Evolutionary conservation across 2,113 vertebrate genomes (phyloP).

Genomic region (Ahaetulla prasina): DNA sequence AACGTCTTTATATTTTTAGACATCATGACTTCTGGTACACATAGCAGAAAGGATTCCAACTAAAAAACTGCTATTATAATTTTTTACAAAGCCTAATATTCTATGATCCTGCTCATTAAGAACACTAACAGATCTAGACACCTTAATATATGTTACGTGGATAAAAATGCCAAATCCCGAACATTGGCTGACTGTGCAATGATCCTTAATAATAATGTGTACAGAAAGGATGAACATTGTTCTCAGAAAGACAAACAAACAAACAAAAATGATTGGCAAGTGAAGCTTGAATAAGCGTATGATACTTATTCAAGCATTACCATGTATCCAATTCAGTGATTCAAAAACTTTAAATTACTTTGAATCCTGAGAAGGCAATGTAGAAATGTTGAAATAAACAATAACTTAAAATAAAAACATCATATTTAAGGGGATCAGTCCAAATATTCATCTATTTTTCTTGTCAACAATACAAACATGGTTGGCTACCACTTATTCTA

Average conservation of each 20-base stretch:
- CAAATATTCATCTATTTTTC: background rate
- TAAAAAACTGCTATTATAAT: background rate
- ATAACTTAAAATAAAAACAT: background rate
- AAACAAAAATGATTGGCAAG: background rate
- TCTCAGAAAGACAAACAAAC: background rate
- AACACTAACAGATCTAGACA: background rate
- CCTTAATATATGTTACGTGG: background rate
- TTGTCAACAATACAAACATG: background rate
- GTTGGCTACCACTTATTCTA: background rate
- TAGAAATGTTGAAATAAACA: background rate
- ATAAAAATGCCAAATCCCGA: background rate
- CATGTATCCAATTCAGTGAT: background rate
- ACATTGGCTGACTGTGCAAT: background rate
- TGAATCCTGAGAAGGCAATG: background rate
- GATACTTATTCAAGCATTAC: background rate
- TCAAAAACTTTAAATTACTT: background rate
- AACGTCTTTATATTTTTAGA: constrained; percentile 28
- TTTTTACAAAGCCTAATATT: background rate
- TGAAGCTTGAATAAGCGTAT: background rate
- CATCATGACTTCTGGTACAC: background rate
- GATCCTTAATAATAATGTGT: background rate
- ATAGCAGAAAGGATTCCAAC: background rate
- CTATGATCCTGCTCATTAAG: background rate
- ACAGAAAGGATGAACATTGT: background rate
- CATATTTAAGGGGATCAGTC: background rate